Conservation (phyloP, 2,888 invertebrate species). For the Melieria crassipennis region DNA sequence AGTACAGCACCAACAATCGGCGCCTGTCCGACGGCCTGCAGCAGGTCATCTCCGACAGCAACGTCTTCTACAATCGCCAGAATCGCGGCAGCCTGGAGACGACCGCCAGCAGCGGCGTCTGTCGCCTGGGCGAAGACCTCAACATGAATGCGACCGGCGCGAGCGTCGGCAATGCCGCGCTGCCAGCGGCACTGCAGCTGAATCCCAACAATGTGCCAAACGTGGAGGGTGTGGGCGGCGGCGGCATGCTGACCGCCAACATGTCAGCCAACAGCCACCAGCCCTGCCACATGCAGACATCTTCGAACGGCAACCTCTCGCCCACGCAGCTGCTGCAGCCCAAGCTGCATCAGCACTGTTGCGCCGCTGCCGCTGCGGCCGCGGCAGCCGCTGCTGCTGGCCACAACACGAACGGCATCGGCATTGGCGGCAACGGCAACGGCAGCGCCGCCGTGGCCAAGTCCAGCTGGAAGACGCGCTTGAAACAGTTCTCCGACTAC, state of each 20-base stretch:
- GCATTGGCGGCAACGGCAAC: constrained; percentile 15
- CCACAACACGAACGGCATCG: constrained; percentile 37
- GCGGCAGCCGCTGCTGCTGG: constrained; percentile 39
- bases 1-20: constrained; percentile 65
- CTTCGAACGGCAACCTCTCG: constrained; percentile 57
- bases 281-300: constrained; percentile 40
- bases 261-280: constrained; percentile 16
- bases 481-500: constrained; percentile 65
- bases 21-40: constrained; percentile 65
- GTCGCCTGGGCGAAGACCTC: constrained; percentile 48
- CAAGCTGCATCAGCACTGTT: constrained; percentile 43
- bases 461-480: constrained; percentile 61
- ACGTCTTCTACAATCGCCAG: constrained; percentile 65
- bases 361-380: constrained; percentile 45
- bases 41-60: constrained; percentile 65
- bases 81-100: constrained; percentile 57
- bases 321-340: constrained; percentile 46
- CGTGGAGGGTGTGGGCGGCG: constrained; percentile 39
- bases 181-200: constrained; percentile 37
- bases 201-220: constrained; percentile 47
- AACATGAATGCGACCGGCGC: constrained; percentile 51
- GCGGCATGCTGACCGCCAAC: constrained; percentile 10
- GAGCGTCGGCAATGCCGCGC: constrained; percentile 24
- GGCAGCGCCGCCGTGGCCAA: constrained; percentile 43
- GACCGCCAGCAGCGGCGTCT: constrained; percentile 33